These are phyloP conservation scores for Rhamnusium bicolor DNA, from an alignment of 2,888 invertebrate genomes.

Conservation along the genomic window DNA sequence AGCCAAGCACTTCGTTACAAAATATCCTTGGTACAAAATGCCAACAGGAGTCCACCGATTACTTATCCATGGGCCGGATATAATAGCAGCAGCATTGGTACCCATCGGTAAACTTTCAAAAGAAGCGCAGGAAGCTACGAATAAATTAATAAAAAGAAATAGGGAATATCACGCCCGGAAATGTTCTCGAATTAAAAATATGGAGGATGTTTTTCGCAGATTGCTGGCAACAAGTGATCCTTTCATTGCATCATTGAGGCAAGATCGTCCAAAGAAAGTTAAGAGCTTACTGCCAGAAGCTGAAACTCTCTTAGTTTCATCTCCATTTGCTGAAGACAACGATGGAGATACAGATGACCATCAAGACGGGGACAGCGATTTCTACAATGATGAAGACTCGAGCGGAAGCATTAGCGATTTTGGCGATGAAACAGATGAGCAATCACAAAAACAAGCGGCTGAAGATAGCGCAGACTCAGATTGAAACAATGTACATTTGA, in stretches of 20 bases:
- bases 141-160: constrained; percentile 10
- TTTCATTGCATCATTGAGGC: constrained; percentile 3
- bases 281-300: background rate
- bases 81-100: background rate
- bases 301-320: constrained; percentile 2
- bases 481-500: background rate
- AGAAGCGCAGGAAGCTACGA: background rate
- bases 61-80: background rate
- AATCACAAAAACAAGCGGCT: background rate
- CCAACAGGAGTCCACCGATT: background rate
- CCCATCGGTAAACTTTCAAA: constrained; percentile 5
- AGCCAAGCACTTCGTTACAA: constrained; percentile 3
- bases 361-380: constrained; percentile 1
- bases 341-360: background rate
- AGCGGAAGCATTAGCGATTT: background rate
- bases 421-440: constrained; percentile 1
- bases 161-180: constrained; percentile 1
- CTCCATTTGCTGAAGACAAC: constrained; percentile 4
- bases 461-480: background rate
- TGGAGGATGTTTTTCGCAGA: constrained; percentile 7
- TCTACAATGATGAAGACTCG: constrained; percentile 1
- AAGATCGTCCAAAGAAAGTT: background rate
- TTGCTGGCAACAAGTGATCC: constrained; percentile 7
- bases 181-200: constrained; percentile 7
- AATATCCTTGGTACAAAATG: constrained; percentile 10